phyloP scores from a whole-genome alignment of 2,113 vertebrate species.

The Dasyornis broadbenti region DNA sequence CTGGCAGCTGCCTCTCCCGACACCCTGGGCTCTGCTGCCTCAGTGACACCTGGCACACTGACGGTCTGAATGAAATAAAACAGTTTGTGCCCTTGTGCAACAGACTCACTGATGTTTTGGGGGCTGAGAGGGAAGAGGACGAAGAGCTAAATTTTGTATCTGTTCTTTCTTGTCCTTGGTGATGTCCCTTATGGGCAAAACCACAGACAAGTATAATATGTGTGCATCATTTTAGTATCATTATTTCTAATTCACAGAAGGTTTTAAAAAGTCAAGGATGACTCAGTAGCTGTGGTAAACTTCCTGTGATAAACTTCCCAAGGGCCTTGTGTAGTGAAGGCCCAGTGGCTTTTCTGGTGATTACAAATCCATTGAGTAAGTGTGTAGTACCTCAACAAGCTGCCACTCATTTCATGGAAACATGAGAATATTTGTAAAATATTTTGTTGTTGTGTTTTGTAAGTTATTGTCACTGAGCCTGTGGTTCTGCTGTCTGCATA shows the following conservation, averaged over 20 bases:
- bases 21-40: background rate
- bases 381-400: background rate
- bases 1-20: background rate
- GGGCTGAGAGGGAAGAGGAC: background rate
- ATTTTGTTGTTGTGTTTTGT: background rate
- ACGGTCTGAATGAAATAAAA: fast-evolving
- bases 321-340: background rate
- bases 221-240: background rate
- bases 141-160: background rate
- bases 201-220: background rate
- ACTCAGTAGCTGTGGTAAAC: background rate
- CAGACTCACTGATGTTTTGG: background rate
- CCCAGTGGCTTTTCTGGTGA: background rate
- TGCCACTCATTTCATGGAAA: background rate
- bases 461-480: background rate
- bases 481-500: background rate
- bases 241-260: background rate
- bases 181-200: background rate
- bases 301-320: background rate
- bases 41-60: fast-evolving
- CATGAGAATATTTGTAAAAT: background rate
- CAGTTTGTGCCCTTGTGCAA: background rate
- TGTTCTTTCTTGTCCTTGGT: background rate
- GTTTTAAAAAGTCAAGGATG: constrained; percentile 9
- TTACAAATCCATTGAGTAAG: background rate